Evolutionary conservation across 2,888 invertebrate species (phyloP).

Genomic region (Mythimna pallens): DNA sequence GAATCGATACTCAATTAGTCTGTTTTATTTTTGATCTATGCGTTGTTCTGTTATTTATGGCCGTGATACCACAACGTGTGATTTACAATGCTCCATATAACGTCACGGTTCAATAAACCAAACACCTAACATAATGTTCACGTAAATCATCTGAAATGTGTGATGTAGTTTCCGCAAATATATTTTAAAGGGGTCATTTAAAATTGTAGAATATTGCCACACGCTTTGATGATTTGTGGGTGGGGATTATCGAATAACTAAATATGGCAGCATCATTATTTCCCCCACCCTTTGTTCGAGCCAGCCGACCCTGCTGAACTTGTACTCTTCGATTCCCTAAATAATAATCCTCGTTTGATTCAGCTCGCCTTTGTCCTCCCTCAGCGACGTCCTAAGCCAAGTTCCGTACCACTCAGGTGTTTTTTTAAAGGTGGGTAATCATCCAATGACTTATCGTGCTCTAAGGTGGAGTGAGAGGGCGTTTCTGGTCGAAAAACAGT

Average conservation of each 20-base stretch:
- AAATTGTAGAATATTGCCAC: background rate
- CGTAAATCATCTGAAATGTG: slow-evolving; percentile 28
- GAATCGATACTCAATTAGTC: slow-evolving; percentile 35
- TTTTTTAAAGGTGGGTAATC: too few species aligned
- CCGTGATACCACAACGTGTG: slow-evolving; percentile 44
- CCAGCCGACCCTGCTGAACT: too few species aligned
- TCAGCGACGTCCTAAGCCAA: too few species aligned
- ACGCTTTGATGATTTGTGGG: background rate
- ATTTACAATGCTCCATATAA: slow-evolving; percentile 47
- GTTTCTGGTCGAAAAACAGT: too few species aligned
- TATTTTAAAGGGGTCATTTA: slow-evolving; percentile 12
- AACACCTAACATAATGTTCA: slow-evolving; percentile 24
- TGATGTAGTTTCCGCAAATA: slow-evolving; percentile 17
- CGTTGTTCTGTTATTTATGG: slow-evolving; percentile 66
- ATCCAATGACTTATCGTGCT: too few species aligned
- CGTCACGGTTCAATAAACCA: slow-evolving; percentile 35
- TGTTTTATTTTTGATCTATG: slow-evolving; percentile 62
- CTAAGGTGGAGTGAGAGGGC: too few species aligned
- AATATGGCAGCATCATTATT: background rate
- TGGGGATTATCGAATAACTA: background rate
- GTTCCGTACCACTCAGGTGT: too few species aligned
- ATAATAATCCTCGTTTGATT: too few species aligned
- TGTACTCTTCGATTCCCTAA: too few species aligned
- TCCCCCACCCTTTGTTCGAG: too few species aligned
- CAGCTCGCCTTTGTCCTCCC: too few species aligned